Evolutionary conservation across 2,888 invertebrate species (phyloP), one percentile per base, ranked within the genome.

Genomic region (Auanema sp.): DNA sequence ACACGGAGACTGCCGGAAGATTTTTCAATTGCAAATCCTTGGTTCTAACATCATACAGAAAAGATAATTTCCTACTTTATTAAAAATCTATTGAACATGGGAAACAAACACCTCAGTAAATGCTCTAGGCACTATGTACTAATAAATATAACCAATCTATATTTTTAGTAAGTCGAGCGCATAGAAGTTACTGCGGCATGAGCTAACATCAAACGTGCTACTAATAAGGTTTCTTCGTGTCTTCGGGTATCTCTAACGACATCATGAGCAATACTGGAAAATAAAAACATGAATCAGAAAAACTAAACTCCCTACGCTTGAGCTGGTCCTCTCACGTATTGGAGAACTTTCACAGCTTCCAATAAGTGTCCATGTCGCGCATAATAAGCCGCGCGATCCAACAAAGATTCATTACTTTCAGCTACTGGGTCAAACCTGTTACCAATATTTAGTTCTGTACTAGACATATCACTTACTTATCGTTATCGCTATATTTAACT

Each of bases 101-200:
- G 33, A 33, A 33, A 33, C 33, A 33, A 33, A 33, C 33, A 33
- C 33, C 33, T 33, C 8, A 33, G 33, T 33, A 33, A 33, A 33
- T 33, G 33, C 33, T 33, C 33, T 33, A 33, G 33, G 33, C 33
- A 33, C 33, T 33, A 33, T 5, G 8, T 33, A 33, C 33, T 33
- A 33, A 33, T 33, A 33, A 33, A 33, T 33, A 47, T 3, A 47
- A 47, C 8, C 21, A 18, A 47, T 47, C 51, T 16, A 25, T 50
- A 2, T 43, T 16, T 16, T 33, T 52, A 75, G 62, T 72, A 75
- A 8, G 72, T 75, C 2, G 66, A 66, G 42, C 71, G 53, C 25
- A 75, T 68, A 18, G 72, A 72, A 10, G 68, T 68, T 5, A 69
- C 62, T 12, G 75, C 72, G 18, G 71, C 59, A 56, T 72, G 75